These are phyloP conservation scores for fruit fly (Drosophila melanogaster) DNA, from an alignment of 1,140 invertebrate genomes.

Conservation along the genomic window DNA sequence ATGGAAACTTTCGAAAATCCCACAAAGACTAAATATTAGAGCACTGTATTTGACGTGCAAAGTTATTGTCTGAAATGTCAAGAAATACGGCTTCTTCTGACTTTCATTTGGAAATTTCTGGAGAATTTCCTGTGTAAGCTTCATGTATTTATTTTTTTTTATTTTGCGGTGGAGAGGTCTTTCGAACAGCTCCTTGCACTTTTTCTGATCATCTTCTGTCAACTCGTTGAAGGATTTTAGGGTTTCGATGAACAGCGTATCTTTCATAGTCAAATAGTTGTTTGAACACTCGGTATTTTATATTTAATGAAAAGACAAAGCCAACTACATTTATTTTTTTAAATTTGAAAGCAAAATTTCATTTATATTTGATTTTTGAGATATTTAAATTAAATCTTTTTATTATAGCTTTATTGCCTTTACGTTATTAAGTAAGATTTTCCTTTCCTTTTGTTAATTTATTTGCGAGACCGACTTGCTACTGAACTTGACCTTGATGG, in stretches of 20 bases:
- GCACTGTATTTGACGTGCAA: neutral
- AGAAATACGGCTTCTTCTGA: neutral
- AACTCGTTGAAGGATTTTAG: conserved; percentile 3
- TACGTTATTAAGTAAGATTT: neutral
- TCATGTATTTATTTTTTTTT: neutral
- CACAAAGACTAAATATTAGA: conserved; percentile 1
- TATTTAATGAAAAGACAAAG: neutral
- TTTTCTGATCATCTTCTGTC: neutral
- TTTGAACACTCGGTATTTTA: neutral
- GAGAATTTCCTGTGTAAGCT: neutral
- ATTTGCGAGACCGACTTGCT: too few species aligned
- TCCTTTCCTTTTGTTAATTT: too few species aligned
- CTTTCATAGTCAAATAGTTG: neutral
- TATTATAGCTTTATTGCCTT: too few species aligned
- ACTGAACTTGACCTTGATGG: too few species aligned
- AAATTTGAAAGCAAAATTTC: too few species aligned
- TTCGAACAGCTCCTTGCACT: neutral
- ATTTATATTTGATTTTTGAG: too few species aligned
- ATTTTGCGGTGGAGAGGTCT: neutral
- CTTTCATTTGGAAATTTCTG: neutral
- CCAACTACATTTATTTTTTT: neutral
- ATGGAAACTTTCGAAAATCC: neutral
- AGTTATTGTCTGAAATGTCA: neutral
- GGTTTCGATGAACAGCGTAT: neutral
- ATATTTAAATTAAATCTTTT: too few species aligned